phyloP scores from a whole-genome alignment of 2,888 invertebrate species.

The Chloromyia formosa region DNA sequence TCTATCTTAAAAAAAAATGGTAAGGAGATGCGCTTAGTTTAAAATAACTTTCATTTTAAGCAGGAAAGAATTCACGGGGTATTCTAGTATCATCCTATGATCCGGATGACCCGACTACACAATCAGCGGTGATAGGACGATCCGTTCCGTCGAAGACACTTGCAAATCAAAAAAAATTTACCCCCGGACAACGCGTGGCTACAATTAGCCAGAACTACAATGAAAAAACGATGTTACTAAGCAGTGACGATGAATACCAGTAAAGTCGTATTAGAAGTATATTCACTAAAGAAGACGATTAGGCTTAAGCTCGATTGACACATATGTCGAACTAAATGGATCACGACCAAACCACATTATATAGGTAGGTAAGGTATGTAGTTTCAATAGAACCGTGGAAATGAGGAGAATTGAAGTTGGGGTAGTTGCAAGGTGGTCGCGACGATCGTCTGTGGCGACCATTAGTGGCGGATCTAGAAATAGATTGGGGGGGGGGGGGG shows the following conservation, averaged over 20 bases:
- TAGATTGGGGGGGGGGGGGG: too few species aligned
- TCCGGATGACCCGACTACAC: constrained; percentile 71
- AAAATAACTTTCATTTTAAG: constrained; percentile 57
- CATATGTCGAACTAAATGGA: constrained; percentile 23
- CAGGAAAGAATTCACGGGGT: constrained; percentile 73
- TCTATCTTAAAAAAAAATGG: too few species aligned
- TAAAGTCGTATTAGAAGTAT: too few species aligned
- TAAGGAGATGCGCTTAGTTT: too few species aligned
- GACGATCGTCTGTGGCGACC: too few species aligned
- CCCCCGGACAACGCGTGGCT: constrained; percentile 76
- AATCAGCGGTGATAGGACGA: constrained; percentile 56
- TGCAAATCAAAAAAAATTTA: constrained; percentile 66
- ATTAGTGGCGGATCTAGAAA: too few species aligned
- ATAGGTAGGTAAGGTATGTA: too few species aligned
- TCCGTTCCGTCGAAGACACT: constrained; percentile 63
- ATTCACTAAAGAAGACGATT: too few species aligned
- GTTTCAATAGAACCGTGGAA: too few species aligned
- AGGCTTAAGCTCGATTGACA: neutral
- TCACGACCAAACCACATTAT: too few species aligned
- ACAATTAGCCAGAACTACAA: constrained; percentile 88
- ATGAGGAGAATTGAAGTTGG: too few species aligned
- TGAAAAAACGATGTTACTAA: constrained; percentile 94
- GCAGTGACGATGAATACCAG: constrained; percentile 95
- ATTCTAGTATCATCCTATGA: constrained; percentile 74
- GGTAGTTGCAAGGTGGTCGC: too few species aligned